phyloP scores from a whole-genome alignment of 2,888 invertebrate genomes.

The Bellardia pandia region DNA sequence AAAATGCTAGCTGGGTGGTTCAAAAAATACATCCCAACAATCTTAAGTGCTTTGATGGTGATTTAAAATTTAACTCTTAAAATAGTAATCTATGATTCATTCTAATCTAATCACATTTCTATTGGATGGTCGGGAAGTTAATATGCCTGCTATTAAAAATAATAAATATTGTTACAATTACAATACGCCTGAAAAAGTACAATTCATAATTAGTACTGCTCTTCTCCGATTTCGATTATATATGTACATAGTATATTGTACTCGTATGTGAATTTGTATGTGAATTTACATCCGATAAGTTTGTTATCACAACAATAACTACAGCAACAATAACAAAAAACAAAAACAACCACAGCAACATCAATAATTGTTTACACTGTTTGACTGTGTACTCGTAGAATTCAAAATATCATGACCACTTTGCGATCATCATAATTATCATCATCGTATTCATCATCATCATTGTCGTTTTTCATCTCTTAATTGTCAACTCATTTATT shows the following conservation, averaged over 20 bases:
- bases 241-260: neutral
- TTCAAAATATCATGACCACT: slow-evolving; percentile 42
- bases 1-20: too few species aligned
- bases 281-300: slow-evolving; percentile 48
- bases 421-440: neutral
- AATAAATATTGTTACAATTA: too few species aligned
- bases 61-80: too few species aligned
- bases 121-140: too few species aligned
- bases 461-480: neutral
- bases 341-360: neutral
- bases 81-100: too few species aligned
- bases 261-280: neutral
- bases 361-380: slow-evolving; percentile 25
- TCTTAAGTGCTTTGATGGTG: too few species aligned
- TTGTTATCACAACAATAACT: slow-evolving; percentile 38
- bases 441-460: neutral
- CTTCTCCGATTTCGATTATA: slow-evolving; percentile 13
- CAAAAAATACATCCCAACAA: too few species aligned
- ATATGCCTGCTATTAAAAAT: too few species aligned
- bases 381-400: slow-evolving; percentile 7
- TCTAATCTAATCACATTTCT: too few species aligned
- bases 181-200: neutral
- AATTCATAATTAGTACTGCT: neutral
- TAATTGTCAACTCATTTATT: slow-evolving; percentile 20
- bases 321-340: neutral